Percentiles rank a stretch among this genome's conserved stretches.
phyloP scores from a whole-genome alignment of 2,797 vertebrate species.

The Cyclopterus lumpus region DNA sequence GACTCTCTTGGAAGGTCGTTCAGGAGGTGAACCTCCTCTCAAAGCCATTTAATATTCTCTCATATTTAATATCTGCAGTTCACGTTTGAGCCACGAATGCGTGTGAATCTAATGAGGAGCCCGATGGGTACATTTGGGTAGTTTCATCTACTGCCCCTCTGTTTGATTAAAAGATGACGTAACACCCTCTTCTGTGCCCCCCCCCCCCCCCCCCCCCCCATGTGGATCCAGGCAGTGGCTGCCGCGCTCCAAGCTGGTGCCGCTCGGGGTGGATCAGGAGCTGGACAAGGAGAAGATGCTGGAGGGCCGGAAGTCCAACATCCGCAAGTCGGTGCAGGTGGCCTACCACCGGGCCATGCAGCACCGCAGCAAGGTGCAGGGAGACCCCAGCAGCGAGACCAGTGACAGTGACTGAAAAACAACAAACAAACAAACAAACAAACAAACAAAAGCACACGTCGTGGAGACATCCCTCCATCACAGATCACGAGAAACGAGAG shows the following conservation, averaged over 20 bases:
- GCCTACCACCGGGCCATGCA: constrained; percentile 98
- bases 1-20: neutral
- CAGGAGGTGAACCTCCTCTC: neutral
- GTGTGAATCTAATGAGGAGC: no score
- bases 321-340: constrained; percentile 98
- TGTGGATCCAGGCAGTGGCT: constrained; percentile 87
- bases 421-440: constrained; percentile 34
- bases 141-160: no score
- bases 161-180: no score
- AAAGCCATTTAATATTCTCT: neutral
- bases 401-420: constrained; percentile 92
- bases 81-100: neutral
- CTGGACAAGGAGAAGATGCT: constrained; percentile 99
- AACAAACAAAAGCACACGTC: no score
- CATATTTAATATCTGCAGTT: neutral
- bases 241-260: constrained; percentile 96
- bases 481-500: constrained; percentile 40
- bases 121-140: no score
- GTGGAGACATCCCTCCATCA: constrained; percentile 41
- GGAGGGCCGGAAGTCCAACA: constrained; percentile 98
- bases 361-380: constrained; percentile 99
- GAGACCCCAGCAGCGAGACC: constrained; percentile 97
- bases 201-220: no score
- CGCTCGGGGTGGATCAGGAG: constrained; percentile 97
- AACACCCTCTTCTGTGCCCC: no score